Base-by-base conservation (phyloP, 1,140 invertebrate genomes). In the Habropoda laboriosa region DNA sequence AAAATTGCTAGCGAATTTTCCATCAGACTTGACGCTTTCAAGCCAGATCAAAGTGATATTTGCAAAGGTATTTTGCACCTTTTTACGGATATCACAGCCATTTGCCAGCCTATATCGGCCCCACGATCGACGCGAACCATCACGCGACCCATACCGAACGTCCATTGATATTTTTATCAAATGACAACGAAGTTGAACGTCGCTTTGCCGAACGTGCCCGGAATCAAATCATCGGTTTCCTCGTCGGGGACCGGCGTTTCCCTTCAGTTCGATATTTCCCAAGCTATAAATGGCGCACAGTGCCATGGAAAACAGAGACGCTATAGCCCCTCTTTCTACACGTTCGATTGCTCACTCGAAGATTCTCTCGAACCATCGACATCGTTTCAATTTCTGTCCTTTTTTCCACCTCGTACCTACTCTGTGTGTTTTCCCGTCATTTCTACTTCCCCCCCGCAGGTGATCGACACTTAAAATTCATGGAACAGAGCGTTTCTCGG, bases 161-260 rank as follows among this genome's bases (percentile, higher is more conserved):
- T 60, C 47, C 60, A 68, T 81, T 83, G 67, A 80, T 68, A 70
- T 85, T 84, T 85, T 67, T 68, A 70, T 63, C 82, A 78, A 81
- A 84, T 68, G 77, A 80, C 77, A 72, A 84, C 53, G 71, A 83
- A 66, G 60, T 55, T 47, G 77, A 63, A 71, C 66, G 45, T 45
- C 42, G 76, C 71, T 83, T 83, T 85, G 76, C 13, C 53, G 77
- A 60, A 85, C 83, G 83, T 85, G 83, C 60, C 38, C 12, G 12
- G 81, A 84, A 74, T 84, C 21, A 30, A 64, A 74, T 63, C 30
- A 12, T 66, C 47, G 66, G 27, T 16, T 32, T 16, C n/a, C 35
- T 32, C 71, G 42, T 24, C 35, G 40, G 10, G 13, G 18, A 68
- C 55, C 58, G 45, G 10, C 3, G 32, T 60, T n/a, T 35, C 32